Evolutionary conservation across 2,113 vertebrate genomes (phyloP), one percentile per base, ranked within the genome.

Genomic region (Petaurus breviceps): DNA sequence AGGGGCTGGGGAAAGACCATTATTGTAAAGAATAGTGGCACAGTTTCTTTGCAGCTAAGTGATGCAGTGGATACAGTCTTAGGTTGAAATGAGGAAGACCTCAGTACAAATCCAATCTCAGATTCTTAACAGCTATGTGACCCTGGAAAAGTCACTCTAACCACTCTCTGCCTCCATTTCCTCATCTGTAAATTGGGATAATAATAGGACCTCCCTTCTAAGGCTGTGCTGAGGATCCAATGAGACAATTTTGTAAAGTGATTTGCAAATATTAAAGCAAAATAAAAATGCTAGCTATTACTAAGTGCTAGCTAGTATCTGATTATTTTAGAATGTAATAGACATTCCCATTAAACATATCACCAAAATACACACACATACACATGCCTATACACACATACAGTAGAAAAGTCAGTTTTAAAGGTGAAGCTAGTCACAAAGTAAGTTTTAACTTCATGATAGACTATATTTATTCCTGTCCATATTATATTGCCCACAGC

Each of bases 371-470:
- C 94, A 96, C n/a, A 97, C 95, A 84, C 37, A 84, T 10, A 43
- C 68, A 84, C n/a, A 43, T 2, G 9, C 11, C n/a, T 37, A 77
- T 24, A 77, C 61, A n/a, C 68, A 84, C 12, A 57, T 94, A 96
- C 93, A 96, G 93, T 94, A 5, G 91, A 97, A 94, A 92, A n/a
- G 49, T 93, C 89, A 95, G 94, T 90, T 97, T 96, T 90, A 93
- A 84, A 97, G 93, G 96, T 90, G 22, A 6, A 95, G 50, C 91
- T 57, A 94, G 52, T 46, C 47, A 95, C 90, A 95, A 95, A 97
- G 93, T 94, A 61, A 95, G 52, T 95, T 94, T 95, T 96, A 51
- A 92, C 93, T 89, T 97, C 89, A 94, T 46, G 94, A 93, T 94
- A 55, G 24, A 24, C 28, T 96, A 89, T 95, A 92, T 89, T 24